These are phyloP conservation scores for Dendrolimus pini DNA, from an alignment of 2,888 invertebrate genomes.

Conservation along the genomic window DNA sequence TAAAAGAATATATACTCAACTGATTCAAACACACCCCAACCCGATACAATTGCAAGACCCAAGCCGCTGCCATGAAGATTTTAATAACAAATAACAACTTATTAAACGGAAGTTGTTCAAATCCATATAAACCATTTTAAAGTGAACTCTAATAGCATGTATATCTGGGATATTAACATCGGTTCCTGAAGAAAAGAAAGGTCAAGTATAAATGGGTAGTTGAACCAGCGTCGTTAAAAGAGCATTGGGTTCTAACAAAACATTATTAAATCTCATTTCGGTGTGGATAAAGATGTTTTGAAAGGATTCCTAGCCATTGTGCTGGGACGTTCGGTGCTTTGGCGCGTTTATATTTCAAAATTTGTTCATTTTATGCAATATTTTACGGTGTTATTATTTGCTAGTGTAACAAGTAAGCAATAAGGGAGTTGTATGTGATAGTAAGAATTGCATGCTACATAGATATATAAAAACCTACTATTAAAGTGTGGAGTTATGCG, in stretches of 20 bases:
- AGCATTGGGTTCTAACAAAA: conserved; percentile 55
- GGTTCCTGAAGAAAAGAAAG: conserved; percentile 4
- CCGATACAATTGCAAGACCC: conserved; percentile 15
- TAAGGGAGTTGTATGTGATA: too few relatives aligned
- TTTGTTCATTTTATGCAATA: conserved; percentile 13
- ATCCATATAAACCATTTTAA: conserved; percentile 23
- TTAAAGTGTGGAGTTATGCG: too few relatives aligned
- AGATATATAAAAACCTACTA: too few relatives aligned
- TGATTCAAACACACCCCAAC: conserved; percentile 25
- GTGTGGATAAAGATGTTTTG: conserved; percentile 41
- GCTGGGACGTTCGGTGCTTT: conserved; percentile 27
- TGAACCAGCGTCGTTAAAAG: conserved; percentile 49
- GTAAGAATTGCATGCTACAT: too few relatives aligned
- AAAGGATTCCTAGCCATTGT: conserved; percentile 31
- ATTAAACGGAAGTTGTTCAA: conserved; percentile 42
- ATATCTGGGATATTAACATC: neutral
- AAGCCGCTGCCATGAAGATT: conserved; percentile 24
- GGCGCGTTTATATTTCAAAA: conserved; percentile 34
- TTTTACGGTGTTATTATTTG: too few relatives aligned
- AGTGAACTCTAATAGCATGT: conserved; percentile 25
- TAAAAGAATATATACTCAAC: too few relatives aligned
- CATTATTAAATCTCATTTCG: conserved; percentile 67
- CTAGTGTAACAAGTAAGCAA: too few relatives aligned
- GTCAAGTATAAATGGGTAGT: conserved; percentile 31
- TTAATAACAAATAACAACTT: conserved; percentile 56